Conservation (phyloP, 2,113 vertebrate species). For the Myiopsitta monachus region DNA sequence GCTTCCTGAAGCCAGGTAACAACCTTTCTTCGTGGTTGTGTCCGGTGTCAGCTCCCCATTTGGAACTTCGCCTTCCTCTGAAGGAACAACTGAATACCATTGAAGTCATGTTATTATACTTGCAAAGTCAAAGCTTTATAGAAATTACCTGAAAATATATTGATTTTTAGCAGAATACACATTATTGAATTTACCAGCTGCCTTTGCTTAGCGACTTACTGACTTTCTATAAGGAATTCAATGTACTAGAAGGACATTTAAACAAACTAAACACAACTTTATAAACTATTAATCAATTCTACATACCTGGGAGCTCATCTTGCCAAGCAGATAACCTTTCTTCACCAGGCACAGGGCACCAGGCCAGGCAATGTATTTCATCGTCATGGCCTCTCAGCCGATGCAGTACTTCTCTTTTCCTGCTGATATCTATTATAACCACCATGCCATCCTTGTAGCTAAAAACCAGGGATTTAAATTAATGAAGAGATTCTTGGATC, state of each 20-base stretch:
- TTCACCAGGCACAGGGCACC: conserved; percentile 83
- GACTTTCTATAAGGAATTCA: neutral
- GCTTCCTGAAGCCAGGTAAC: conserved; percentile 91
- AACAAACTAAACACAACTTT: neutral
- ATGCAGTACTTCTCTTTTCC: conserved; percentile 86
- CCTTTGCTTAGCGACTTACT: neutral
- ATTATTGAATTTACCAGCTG: neutral
- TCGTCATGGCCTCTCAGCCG: conserved; percentile 92
- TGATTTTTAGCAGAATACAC: neutral
- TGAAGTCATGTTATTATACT: neutral
- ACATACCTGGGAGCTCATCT: conserved; percentile 79
- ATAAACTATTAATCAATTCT: neutral
- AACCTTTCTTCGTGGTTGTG: conserved; percentile 61
- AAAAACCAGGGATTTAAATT: conserved; percentile 6
- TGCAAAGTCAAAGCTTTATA: neutral
- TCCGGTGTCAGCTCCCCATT: conserved; percentile 64
- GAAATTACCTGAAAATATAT: neutral
- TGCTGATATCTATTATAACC: conserved; percentile 88
- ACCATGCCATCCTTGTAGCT: conserved; percentile 98
- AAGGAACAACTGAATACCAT: neutral
- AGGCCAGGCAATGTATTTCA: conserved; percentile 91
- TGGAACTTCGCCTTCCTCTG: conserved; percentile 60
- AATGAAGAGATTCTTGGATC: neutral
- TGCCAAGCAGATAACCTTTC: conserved; percentile 60
- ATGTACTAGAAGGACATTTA: neutral